These are phyloP conservation scores for Samia ricini DNA, from an alignment of 1,140 invertebrate species.

Conservation along the genomic window DNA sequence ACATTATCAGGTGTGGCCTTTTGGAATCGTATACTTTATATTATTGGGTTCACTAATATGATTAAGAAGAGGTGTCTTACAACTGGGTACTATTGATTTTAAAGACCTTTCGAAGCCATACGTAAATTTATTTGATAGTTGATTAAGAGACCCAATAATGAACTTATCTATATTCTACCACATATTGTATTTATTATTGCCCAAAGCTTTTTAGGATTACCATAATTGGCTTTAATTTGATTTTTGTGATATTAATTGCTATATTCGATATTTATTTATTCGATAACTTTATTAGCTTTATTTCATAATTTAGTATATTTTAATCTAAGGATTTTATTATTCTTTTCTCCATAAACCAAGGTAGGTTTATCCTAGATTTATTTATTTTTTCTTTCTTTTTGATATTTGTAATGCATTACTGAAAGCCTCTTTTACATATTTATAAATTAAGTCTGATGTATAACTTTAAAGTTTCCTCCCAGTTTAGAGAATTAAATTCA, in stretches of 20 bases:
- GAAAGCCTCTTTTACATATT: no score
- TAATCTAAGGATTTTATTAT: no score
- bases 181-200: constrained; percentile 34
- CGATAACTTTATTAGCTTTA: constrained; percentile 30
- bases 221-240: no score
- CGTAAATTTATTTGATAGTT: constrained; percentile 29
- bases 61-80: constrained; percentile 16
- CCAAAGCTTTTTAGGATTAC: no score
- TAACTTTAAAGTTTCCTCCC: no score
- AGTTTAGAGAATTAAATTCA: constrained; percentile 25
- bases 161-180: constrained; percentile 27
- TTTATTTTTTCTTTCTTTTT: constrained; percentile 6
- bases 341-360: no score
- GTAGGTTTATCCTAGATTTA: no score
- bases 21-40: constrained; percentile 25
- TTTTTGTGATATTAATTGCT: no score
- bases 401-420: constrained; percentile 20
- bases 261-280: constrained; percentile 21
- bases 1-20: constrained; percentile 24
- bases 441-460: constrained; percentile 11
- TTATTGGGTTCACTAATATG: constrained; percentile 9
- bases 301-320: no score
- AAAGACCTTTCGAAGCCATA: constrained; percentile 17
- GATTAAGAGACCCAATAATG: constrained; percentile 13
- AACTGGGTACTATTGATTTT: constrained; percentile 16